Conservation (phyloP, 2,888 invertebrate genomes). For the Gastracanthus pulcherrimus region DNA sequence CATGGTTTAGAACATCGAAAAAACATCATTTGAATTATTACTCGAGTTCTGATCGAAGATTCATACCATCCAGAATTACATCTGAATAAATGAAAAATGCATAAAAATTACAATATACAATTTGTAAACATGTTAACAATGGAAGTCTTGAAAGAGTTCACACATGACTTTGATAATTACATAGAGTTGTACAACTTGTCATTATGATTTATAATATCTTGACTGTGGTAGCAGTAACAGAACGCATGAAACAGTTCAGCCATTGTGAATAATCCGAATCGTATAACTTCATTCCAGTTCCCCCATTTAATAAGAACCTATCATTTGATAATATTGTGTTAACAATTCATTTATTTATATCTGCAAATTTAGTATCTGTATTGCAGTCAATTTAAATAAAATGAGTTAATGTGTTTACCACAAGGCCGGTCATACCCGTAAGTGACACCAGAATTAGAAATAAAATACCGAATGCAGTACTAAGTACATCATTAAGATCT, state of each 20-base stretch:
- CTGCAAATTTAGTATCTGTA: neutral
- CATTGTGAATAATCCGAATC: constrained; percentile 30
- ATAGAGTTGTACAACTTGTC: neutral
- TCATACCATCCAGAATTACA: constrained; percentile 28
- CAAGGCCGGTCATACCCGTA: constrained; percentile 1
- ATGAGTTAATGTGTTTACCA: constrained; percentile 16
- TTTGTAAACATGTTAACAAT: neutral
- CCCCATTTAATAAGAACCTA: constrained; percentile 36
- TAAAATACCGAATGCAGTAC: constrained; percentile 14
- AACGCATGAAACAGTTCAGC: constrained; percentile 37
- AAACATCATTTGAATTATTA: constrained; percentile 26
- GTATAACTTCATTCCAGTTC: neutral
- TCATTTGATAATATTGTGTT: neutral
- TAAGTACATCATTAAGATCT: neutral
- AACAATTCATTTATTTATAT: neutral
- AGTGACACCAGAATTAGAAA: neutral
- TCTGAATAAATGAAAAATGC: constrained; percentile 4
- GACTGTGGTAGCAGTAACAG: constrained; percentile 37
- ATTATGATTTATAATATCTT: constrained; percentile 18
- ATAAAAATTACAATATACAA: neutral
- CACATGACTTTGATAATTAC: constrained; percentile 8
- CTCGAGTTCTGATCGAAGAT: neutral
- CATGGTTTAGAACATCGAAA: constrained; percentile 21
- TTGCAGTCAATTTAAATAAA: neutral
- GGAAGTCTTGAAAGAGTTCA: neutral